phyloP scores from a whole-genome alignment of 30 jellyfish, hydroid and myxozoan species.

The Aurelia coerulea region DNA sequence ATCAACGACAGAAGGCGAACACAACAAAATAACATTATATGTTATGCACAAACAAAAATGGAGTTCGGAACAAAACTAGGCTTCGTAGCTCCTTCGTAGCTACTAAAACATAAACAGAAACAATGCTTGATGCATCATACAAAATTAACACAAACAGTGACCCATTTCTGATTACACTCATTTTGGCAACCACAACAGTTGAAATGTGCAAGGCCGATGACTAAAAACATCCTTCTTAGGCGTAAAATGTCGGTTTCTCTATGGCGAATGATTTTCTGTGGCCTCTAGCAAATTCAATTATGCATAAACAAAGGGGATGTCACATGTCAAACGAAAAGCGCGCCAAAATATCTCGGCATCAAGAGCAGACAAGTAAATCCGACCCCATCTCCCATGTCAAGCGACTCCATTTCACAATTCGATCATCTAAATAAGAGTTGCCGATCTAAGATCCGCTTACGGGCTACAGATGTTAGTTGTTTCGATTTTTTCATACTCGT shows the following conservation, averaged over 20 bases:
- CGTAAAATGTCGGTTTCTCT: neutral
- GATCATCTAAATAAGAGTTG: constrained; percentile 10
- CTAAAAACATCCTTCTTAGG: too few species aligned
- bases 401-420: constrained; percentile 25
- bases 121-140: too few species aligned
- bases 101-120: too few species aligned
- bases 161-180: too few species aligned
- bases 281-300: constrained; percentile 5
- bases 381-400: constrained; percentile 20
- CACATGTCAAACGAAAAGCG: constrained; percentile 54
- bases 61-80: too few species aligned
- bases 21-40: too few species aligned
- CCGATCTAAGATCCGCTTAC: constrained; percentile 41
- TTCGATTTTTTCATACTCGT: constrained; percentile 15
- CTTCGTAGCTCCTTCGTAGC: too few species aligned
- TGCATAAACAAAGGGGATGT: neutral
- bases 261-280: neutral
- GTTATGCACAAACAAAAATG: too few species aligned
- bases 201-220: too few species aligned
- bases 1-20: too few species aligned
- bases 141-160: too few species aligned
- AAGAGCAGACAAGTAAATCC: constrained; percentile 22
- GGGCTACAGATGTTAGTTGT: constrained; percentile 53
- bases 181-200: too few species aligned
- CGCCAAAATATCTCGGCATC: constrained; percentile 37